Conservation (phyloP, 2,888 invertebrate genomes). For the Pegoplata infirma region DNA sequence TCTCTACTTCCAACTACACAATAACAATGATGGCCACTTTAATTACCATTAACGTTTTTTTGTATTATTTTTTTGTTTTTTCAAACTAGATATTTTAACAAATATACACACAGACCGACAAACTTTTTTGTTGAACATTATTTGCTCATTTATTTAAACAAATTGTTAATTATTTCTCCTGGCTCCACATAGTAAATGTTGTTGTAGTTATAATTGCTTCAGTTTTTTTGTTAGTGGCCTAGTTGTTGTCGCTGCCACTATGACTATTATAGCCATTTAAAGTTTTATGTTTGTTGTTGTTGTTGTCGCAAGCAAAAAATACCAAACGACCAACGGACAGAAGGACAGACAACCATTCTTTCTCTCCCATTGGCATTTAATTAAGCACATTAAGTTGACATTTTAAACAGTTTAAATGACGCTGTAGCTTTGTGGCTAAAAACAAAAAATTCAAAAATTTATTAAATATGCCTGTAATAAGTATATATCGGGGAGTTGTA, state of each 20-base stretch:
- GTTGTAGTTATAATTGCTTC: constrained; percentile 3
- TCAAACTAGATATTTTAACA: not conserved
- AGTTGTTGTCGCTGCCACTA: not conserved
- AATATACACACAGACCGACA: not conserved
- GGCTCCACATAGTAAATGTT: constrained; percentile 6
- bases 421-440: constrained; percentile 34
- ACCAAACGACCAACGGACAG: not conserved
- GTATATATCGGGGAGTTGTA: not conserved
- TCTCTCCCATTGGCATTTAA: constrained; percentile 68
- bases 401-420: constrained; percentile 73
- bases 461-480: constrained; percentile 15
- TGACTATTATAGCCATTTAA: not conserved
- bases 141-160: constrained; percentile 44
- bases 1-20: no score
- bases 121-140: constrained; percentile 40
- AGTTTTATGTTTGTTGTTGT: not conserved
- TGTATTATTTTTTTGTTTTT: not conserved
- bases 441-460: constrained; percentile 23
- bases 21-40: constrained; percentile 13
- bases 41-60: constrained; percentile 1
- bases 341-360: no score
- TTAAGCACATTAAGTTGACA: constrained; percentile 74
- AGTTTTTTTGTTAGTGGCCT: not conserved
- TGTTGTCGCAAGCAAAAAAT: no score
- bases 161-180: constrained; percentile 49